Base-by-base conservation (phyloP, 2,888 invertebrate genomes). In the Cecidostiba fungosa region DNA sequence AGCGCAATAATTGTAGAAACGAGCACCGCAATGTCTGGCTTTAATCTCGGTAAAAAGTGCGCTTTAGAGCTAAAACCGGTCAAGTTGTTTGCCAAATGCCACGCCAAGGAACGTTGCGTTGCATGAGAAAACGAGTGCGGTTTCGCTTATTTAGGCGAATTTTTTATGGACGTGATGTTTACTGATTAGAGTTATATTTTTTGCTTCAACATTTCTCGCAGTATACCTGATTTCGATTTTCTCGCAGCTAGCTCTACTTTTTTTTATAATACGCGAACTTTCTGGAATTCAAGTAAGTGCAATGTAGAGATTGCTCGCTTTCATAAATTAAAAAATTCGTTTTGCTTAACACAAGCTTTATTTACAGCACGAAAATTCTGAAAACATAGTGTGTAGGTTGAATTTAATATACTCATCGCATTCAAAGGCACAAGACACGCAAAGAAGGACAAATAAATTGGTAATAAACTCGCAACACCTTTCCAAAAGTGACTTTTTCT, bases 11-110 rank as follows among this genome's bases (percentile, higher is more conserved):
- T 62, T 62, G 4, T 1, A 12, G 26, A 62, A 23, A 62, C 23
- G 26, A 62, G 14, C 12, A 19, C 19, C 59, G n/a, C 14, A 10
- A 23, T 23, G 47, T 16, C 47, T 19, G 19, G 26, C 62, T 62
- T 62, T 62, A 54, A 54, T 54, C 62, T 62, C 62, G 26, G 62
- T 62, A 23, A 62, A 62, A 62, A 23, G 23, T 62, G 10, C n/a
- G 4, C n/a, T 54, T 0, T 23, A 10, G 62, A n/a, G 23, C 62
- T 23, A 23, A 26, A 62, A 62, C 62, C 23, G 26, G 8, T 62
- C 62, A 23, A 62, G 62, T 26, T n/a, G 62, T 62, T 23, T 23
- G 62, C 62, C 62, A 23, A 62, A 62, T 23, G 23, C 26, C 6
- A 16, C 5, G 19, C 50, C 16, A 5, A 3, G 50, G 6, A 50